Evolutionary conservation across 2,113 vertebrate genomes (phyloP).

Genomic region (Corythornis cristatus): DNA sequence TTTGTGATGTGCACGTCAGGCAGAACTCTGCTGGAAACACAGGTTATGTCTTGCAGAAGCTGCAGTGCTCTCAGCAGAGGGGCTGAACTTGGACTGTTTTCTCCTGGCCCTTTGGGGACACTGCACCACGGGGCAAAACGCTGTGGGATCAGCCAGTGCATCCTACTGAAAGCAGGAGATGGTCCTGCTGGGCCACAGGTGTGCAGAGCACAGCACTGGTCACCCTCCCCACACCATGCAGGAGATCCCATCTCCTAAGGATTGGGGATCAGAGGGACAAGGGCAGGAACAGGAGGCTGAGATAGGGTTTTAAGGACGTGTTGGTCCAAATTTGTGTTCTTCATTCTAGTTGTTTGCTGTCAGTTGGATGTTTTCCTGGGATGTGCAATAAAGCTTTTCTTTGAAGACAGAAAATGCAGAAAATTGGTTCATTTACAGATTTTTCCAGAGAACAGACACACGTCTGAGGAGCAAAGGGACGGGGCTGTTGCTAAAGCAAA

Average conservation of each 20-base stretch:
- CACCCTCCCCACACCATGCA: not conserved
- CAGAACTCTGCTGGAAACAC: not conserved
- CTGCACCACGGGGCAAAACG: rapidly evolving
- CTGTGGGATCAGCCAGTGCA: not conserved
- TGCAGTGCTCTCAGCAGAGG: not conserved
- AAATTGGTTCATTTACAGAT: not conserved
- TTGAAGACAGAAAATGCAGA: not conserved
- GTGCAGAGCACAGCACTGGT: not conserved
- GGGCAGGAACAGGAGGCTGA: not conserved
- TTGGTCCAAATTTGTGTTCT: not conserved
- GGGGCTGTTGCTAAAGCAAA: not conserved
- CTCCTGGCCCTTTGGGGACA: not conserved
- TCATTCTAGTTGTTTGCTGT: not conserved
- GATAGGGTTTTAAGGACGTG: not conserved
- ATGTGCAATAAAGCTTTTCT: not conserved
- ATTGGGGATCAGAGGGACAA: not conserved
- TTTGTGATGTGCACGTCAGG: not conserved
- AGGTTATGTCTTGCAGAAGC: not conserved
- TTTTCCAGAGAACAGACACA: not conserved
- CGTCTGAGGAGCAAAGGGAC: not conserved
- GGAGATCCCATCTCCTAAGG: not conserved
- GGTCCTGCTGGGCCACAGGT: not conserved
- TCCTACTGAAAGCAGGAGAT: not conserved
- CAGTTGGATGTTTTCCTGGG: not conserved
- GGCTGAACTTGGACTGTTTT: not conserved